phyloP scores from a whole-genome alignment of 37 sponge, comb jelly and placozoan genomes.

The Tethya wilhelma region DNA sequence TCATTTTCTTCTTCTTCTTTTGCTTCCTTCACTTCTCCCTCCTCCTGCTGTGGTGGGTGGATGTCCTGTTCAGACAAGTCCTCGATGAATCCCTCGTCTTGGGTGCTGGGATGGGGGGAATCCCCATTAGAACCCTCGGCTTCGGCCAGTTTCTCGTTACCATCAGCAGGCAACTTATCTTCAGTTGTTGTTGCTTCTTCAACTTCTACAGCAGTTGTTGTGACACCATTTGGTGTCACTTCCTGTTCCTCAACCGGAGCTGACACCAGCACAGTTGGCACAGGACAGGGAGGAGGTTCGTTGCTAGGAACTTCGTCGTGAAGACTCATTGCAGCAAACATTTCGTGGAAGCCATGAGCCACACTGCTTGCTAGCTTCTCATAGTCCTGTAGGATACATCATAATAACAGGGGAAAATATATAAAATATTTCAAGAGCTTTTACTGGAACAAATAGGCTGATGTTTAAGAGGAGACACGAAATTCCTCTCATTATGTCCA shows the following conservation, averaged over 20 bases:
- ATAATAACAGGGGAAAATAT: background rate
- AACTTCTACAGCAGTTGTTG: background rate
- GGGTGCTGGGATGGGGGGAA: too few relatives aligned
- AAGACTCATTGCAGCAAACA: constrained; percentile 8
- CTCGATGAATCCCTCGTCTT: background rate
- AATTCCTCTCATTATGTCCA: background rate
- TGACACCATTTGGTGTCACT: background rate
- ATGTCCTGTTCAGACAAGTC: background rate
- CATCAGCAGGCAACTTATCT: background rate
- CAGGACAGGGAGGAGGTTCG: background rate
- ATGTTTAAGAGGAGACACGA: background rate
- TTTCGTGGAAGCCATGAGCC: constrained; percentile 17
- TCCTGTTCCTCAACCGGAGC: background rate
- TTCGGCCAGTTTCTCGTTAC: background rate
- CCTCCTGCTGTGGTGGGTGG: constrained; percentile 10
- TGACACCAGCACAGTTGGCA: constrained; percentile 5
- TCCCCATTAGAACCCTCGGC: background rate
- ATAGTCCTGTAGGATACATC: constrained; percentile 20
- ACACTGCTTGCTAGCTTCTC: constrained; percentile 36
- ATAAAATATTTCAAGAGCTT: background rate
- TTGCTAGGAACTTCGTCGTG: background rate
- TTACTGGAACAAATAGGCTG: too few relatives aligned
- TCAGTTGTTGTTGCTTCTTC: constrained; percentile 5
- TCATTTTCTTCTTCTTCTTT: too few relatives aligned
- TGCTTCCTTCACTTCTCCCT: background rate